Evolutionary conservation across 1,140 invertebrate species (phyloP), one percentile per base, ranked within the genome.

Genomic region (Brachionus paranguensis): DNA sequence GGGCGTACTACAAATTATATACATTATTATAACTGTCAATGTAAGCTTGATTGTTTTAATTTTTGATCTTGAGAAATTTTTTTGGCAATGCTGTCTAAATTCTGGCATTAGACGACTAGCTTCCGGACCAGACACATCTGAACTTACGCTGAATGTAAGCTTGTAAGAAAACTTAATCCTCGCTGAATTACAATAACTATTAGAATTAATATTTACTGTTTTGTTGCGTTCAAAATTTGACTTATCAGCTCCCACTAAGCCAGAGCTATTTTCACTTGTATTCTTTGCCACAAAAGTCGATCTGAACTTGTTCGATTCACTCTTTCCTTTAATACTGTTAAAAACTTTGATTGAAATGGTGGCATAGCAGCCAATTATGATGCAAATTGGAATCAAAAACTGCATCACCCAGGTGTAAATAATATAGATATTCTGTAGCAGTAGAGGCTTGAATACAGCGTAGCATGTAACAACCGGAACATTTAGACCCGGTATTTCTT

Each of bases 41-140:
- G 93, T 94, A 85, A 94, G 91, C 85, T 93, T 93, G 1, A 94
- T 91, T 0, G 93, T 94, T 87, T 93, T 93, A 84, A 94, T 92
- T 88, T 93, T 93, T 12, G 87, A 86, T 47, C 12, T 60, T 20
- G 55, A 85, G 74, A 86, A 76, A 50, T 76, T 76, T 76, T 76
- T 76, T 24, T 76, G 72, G 24, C 72, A 76, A 76, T 76, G 72
- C 14, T 76, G 72, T 76, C 72, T 76, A 50, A 76, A 76, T 50
- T 76, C 45, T 41, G 68, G 37, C 17, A 72, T 43, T 43, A 20
- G 33, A 17, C 29, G 37, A 72, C 43, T 72, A 20, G 33, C 14
- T 43, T 72, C 33, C n/a, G 17, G 33, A 17, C 3, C n/a, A 3
- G 37, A n/a, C 5, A 11, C 10, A 43, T 72, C 68, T 72, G 68